Evolutionary conservation across 2,888 invertebrate species (phyloP), one percentile per base, ranked within the genome.

Genomic region (Cephus rjabovi): DNA sequence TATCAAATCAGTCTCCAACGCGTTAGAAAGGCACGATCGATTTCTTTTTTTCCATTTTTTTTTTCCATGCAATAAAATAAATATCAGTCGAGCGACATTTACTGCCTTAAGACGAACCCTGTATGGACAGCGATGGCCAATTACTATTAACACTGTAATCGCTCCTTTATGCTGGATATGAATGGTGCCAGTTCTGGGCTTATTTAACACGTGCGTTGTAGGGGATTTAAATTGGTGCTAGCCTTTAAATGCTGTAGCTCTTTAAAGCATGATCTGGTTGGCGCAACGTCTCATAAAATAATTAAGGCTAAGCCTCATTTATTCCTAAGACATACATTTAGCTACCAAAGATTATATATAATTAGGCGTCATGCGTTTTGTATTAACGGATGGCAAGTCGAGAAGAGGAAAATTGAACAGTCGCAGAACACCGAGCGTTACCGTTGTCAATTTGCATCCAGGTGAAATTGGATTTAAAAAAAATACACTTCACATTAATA

Each of bases 101-200:
- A 23, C 40, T 15, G 40, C 40, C 33, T 71, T 3, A 71, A 71
- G 71, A 71, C 30, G 71, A 71, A 33, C 71, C 15, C 71, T 34
- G 30, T 15, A 34, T 23, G 30, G 35, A 35, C 56, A 69, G 73
- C 75, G 76, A 81, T 79, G 76, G 77, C 37, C 81, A 79, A 56
- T 79, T 77, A 73, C 35, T 71, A 77, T 34, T 77, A 77, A 77
- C 75, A 75, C 70, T 69, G 74, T 79, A 79, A 81, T 81, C 79
- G 78, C 76, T 75, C 75, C 71, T 79, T 79, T 78, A 75, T 77
- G 69, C 69, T 76, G 70, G 70, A 78, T 76, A 78, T 81, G 80
- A 81, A 83, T 80, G 73, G 74, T 40, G 56, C 34, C 37, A 23
- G 56, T 23, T 56, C 56, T 23, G 23, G 9, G 56, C 56, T 56